Percentiles rank a stretch among this genome's conserved stretches.
Conservation (phyloP, 2,888 invertebrate species). For the Hypselothyrea guttata region DNA sequence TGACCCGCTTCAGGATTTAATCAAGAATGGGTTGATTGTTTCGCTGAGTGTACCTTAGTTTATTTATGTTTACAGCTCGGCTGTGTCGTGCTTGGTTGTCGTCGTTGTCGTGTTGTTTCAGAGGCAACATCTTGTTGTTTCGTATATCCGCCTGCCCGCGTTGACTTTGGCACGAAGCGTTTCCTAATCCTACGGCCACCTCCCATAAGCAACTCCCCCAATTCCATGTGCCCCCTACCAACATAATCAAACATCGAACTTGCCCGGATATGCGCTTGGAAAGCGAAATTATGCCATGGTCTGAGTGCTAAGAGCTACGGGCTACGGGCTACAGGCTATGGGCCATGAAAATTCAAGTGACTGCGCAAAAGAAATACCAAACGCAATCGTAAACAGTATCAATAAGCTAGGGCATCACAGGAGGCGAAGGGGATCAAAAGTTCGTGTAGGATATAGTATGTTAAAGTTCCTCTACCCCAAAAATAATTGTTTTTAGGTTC, state of each 20-base stretch:
- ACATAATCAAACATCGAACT: constrained; percentile 31
- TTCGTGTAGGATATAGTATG: constrained; percentile 1
- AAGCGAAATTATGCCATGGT: constrained; percentile 61
- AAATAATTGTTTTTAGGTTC: constrained; percentile 20
- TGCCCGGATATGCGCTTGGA: constrained; percentile 60
- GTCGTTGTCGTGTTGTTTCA: constrained; percentile 14
- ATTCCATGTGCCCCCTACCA: background rate
- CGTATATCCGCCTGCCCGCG: constrained; percentile 62
- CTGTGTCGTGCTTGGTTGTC: background rate
- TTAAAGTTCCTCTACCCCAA: background rate
- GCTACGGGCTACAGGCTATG: constrained; percentile 36
- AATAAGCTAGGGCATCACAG: constrained; percentile 18
- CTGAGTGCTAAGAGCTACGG: constrained; percentile 26
- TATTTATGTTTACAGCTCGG: constrained; percentile 60
- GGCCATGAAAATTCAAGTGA: constrained; percentile 45
- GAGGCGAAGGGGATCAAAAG: constrained; percentile 1
- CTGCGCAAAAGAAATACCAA: constrained; percentile 45
- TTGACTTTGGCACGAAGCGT: constrained; percentile 54
- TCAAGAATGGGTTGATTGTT: no score
- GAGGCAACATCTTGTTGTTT: constrained; percentile 24
- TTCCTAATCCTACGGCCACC: constrained; percentile 41
- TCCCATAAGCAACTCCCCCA: background rate
- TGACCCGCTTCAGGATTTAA: no score
- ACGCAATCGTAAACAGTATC: constrained; percentile 49
- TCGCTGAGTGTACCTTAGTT: no score